Evolutionary conservation across 2,888 invertebrate genomes (phyloP).

Genomic region (Pheosia tremula): DNA sequence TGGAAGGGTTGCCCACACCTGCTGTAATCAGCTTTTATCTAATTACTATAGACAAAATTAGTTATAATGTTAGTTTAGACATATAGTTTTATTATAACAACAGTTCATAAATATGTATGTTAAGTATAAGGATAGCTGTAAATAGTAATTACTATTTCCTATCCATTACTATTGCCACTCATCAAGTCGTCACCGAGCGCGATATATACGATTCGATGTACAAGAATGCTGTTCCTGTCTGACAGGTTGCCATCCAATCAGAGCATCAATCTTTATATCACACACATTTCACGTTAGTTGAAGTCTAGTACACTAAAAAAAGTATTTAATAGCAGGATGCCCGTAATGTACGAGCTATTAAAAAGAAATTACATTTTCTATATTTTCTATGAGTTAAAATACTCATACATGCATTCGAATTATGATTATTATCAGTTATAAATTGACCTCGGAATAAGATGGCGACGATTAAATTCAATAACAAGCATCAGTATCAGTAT

Average conservation of each 20-base stretch:
- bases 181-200: constrained; percentile 27
- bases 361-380: constrained; percentile 15
- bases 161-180: constrained; percentile 37
- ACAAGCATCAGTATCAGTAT: constrained; percentile 33
- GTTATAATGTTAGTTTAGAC: too few relatives aligned
- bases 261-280: constrained; percentile 19
- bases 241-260: constrained; percentile 35
- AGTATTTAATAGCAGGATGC: not conserved
- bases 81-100: constrained; percentile 14
- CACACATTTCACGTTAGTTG: constrained; percentile 7
- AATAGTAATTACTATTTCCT: constrained; percentile 28
- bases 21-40: too few relatives aligned
- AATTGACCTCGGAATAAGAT: constrained; percentile 29
- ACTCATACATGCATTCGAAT: constrained; percentile 21
- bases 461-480: constrained; percentile 37
- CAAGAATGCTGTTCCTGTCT: constrained; percentile 49
- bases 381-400: constrained; percentile 20
- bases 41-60: too few relatives aligned
- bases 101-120: constrained; percentile 19
- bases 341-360: constrained; percentile 14
- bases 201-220: constrained; percentile 17
- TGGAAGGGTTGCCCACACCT: too few relatives aligned
- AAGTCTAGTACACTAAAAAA: not conserved
- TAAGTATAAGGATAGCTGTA: constrained; percentile 12
- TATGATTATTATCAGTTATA: constrained; percentile 30